Base-by-base conservation (phyloP, 2,797 vertebrate genomes). In the Enteromius treurensis region DNA sequence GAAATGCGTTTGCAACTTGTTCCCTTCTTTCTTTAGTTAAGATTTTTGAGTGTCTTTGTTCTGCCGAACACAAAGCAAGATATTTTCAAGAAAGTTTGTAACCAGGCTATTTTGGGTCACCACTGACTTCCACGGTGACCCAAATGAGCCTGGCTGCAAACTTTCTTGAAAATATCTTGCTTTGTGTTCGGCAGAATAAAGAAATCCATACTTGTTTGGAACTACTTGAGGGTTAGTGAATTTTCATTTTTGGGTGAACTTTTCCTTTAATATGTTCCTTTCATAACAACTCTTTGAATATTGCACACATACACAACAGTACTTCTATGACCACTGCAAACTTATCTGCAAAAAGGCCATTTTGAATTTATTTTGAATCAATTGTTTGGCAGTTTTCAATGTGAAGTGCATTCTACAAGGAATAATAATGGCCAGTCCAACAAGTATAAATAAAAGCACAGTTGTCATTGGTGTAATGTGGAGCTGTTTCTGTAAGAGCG, bases 401-500 rank as follows among this genome's bases (percentile, higher is more conserved):
- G 29, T 19, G 29, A 17, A 32, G 29, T 32, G 29, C 13, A 19
- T 34, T 65, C 14, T 29, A 29, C 14, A 32, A 64, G 3, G 7
- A 32, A 34, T 53, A 53, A 74, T 74, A 74, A 74, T 34, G 19
- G 10, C 10, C 47, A 34, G 26, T 73, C 47, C 26, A 34, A 32
- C 26, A n/a, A 53, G 49, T 19, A 53, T 74, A 53, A 51, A 34
- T 53, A n/a, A 34, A 5, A 53, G 29, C 49, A 4, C 29, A 34
- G 0, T n/a, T 76, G 32, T 58, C 45, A 19, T 21, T 77, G 14
- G 55, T 26, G 23, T 62, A 45, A 77, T 8, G 9, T 42, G n/a
- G 58, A 70, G 65, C 32, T 42, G 64, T 69, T 79, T 55, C 29
- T 51, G 34, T 42, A 68, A 70, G 15, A 19, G 34, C n/a, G 29